Evolutionary conservation across 2,888 invertebrate genomes (phyloP), one percentile per base, ranked within the genome.

Genomic region (Scrobipalpa atriplicella): DNA sequence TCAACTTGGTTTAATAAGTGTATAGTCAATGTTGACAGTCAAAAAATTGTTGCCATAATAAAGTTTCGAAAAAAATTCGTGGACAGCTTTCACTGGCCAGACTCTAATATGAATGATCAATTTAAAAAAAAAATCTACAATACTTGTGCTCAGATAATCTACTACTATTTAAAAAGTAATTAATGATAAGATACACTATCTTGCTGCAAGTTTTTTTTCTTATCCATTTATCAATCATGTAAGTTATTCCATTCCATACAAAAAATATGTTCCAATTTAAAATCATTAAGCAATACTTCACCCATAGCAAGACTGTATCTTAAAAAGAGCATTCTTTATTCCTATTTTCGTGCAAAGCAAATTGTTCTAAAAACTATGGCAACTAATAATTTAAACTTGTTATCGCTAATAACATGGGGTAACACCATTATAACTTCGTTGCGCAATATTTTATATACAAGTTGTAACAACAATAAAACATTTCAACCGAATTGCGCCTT

Each of bases 391-490:
- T 3, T 0, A 2, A 16, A 6, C n/a, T 39, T 39, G 2, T 11
- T 10, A 39, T 11, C 11, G 8, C 29, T 5, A n/a, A 47, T 47
- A 39, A 39, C 10, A 39, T 47, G 29, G 29, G 29, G 29, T 29
- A 29, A 29, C 29, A 29, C 5, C 5, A 16, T 47, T 16, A 5
- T 47, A 47, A 47, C n/a, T 1, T 2, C 1, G 16, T 47, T 47
- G 47, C 47, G 8, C 47, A 47, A 47, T 47, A 47, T 47, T 47
- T 47, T 47, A 47, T 47, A 7, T 16, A 47, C 47, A 47, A 47
- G n/a, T 1, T 47, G 47, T 29, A 29, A 29, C 39, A 39, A 39
- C 1, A 1, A 6, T 39, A 29, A 29, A 29, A 3, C 2, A 29
- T 6, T 47, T n/a, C 47, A 47, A 47, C 16, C 1, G 6, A 47